Conservation (phyloP, 2,888 invertebrate genomes). For the Eutolmus rufibarbis region DNA sequence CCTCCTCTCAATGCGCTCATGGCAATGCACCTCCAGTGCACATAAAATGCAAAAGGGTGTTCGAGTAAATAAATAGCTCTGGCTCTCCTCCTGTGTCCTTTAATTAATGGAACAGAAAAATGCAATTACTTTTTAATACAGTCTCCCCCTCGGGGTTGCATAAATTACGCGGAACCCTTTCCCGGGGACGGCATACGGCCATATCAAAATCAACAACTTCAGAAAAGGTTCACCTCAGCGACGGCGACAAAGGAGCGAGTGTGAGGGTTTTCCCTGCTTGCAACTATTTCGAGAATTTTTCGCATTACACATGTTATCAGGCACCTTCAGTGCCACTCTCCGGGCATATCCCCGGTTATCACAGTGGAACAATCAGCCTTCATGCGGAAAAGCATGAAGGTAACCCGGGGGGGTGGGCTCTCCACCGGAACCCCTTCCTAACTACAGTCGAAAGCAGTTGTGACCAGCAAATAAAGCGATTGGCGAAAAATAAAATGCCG, state of each 20-base stretch:
- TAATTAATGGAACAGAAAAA: background rate
- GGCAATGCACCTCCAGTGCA: background rate
- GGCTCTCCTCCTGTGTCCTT: background rate
- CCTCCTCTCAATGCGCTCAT: background rate
- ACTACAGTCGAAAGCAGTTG: slow-evolving; percentile 40
- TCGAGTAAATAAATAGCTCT: background rate
- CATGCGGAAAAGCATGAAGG: slow-evolving; percentile 36
- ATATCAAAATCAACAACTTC: background rate
- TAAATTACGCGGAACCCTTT: background rate
- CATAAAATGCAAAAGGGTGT: background rate
- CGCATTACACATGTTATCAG: slow-evolving; percentile 32
- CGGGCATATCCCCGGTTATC: slow-evolving; percentile 32
- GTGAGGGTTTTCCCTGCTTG: background rate
- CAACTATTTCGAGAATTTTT: slow-evolving; percentile 37
- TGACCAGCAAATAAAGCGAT: slow-evolving; percentile 47
- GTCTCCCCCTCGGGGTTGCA: background rate
- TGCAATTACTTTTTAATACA: background rate
- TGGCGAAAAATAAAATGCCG: slow-evolving; percentile 45
- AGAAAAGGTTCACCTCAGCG: background rate
- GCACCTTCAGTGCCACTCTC: slow-evolving; percentile 32
- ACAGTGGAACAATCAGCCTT: slow-evolving; percentile 44
- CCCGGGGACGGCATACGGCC: background rate
- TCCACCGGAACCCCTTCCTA: background rate
- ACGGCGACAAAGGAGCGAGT: background rate
- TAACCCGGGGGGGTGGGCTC: slow-evolving; percentile 3